Base-by-base conservation (phyloP, 2,888 invertebrate species). In the Drosophila macrospina region DNA sequence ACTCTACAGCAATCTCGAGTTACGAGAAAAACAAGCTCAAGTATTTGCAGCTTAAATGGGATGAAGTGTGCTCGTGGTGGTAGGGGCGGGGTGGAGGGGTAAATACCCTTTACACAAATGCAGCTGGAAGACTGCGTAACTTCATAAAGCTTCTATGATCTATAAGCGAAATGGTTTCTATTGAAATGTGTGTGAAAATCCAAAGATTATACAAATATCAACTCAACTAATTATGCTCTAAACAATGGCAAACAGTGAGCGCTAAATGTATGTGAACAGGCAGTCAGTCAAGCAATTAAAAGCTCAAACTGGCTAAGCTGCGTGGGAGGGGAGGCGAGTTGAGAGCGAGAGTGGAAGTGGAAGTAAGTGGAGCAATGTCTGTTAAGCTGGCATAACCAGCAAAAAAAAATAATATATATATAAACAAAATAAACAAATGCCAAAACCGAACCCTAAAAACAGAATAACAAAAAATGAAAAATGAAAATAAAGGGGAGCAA, bases 281-380 rank as follows among this genome's bases (percentile, higher is more conserved):
- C 71, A 51, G 60, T 56, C 69, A 69, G 62, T 60, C 48, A 32
- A 50, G 73, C 78, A 77, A 74, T 77, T 77, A 77, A 68, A 68
- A 63, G 73, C 74, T 74, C 55, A 71, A 77, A 56, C 44, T 60
- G 36, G 39, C 72, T 76, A 52, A 74, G 67, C 77, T 52, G 45
- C 13, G 51, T n/a, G 32, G 30, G 24, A 16, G 32, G 26, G 10
- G 20, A 13, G 15, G 32, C 24, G 24, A 16, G 32, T 32, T 13
- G 20, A 13, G 16, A 47, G 2, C 20, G 11, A 20, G 11, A 10
- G 11, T 5, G 28, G 28, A 7, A 28, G 28, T 5, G 20, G 20
- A 10, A 24, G 26, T 10, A 13, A 37, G 15, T 15, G 45, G 47
- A 30, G 26, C 10, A 55, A 48, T 30, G 51, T 1, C 24, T 41